Conservation (phyloP, 2,888 invertebrate species). For the Neoscelio sp. region DNA sequence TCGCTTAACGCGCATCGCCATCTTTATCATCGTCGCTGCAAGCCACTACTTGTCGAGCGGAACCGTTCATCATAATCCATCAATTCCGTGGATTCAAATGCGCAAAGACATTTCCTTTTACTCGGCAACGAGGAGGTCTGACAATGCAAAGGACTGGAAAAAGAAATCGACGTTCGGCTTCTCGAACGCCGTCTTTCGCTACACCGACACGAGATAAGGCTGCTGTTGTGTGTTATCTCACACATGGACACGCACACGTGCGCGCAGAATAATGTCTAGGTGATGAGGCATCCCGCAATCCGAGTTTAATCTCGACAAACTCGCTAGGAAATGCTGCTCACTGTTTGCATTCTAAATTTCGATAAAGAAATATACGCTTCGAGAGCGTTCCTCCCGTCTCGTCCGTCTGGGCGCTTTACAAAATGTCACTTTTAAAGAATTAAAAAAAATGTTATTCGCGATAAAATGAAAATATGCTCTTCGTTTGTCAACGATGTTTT, state of each 20-base stretch:
- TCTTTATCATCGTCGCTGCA: too few species aligned
- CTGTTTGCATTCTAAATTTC: not conserved
- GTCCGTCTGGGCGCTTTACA: too few species aligned
- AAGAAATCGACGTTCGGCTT: conserved; percentile 18
- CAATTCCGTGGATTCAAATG: too few species aligned
- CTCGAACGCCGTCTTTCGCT: conserved; percentile 33
- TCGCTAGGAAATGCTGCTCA: conserved; percentile 11
- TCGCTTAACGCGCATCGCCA: too few species aligned
- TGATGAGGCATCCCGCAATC: conserved; percentile 40
- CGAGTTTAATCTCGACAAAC: conserved; percentile 21
- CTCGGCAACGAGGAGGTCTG: not conserved
- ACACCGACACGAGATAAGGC: conserved; percentile 40
- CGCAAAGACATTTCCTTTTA: too few species aligned
- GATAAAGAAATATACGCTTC: too few species aligned
- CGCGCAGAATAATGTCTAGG: conserved; percentile 18
- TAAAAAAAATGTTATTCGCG: too few species aligned
- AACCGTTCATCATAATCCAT: too few species aligned
- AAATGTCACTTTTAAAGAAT: too few species aligned
- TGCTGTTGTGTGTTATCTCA: conserved; percentile 32
- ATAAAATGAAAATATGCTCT: too few species aligned
- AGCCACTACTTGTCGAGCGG: too few species aligned
- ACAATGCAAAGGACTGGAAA: conserved; percentile 35
- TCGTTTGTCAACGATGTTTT: not conserved
- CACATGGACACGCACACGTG: conserved; percentile 15
- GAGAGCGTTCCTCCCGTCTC: too few species aligned